Evolutionary conservation across 2,888 invertebrate genomes (phyloP).

Genomic region (Toxonevra muliebris): DNA sequence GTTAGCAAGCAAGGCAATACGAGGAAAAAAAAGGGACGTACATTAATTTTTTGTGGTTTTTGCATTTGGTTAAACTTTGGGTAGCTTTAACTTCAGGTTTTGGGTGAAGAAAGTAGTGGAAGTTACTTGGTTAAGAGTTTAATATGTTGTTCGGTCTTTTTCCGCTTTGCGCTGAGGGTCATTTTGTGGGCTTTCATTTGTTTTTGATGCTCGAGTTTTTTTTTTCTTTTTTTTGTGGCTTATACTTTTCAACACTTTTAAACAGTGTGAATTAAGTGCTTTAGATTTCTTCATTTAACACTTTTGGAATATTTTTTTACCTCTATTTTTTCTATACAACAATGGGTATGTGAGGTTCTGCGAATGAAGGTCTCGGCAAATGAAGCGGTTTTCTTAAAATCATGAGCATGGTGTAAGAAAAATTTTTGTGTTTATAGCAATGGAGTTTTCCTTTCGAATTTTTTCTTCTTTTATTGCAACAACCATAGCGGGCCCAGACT

Average conservation of each 20-base stretch:
- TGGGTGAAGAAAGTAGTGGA: no score
- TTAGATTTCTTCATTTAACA: constrained; percentile 35
- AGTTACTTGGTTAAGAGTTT: no score
- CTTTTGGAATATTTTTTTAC: neutral
- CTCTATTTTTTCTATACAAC: neutral
- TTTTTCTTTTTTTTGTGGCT: constrained; percentile 14
- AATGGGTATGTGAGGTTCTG: neutral
- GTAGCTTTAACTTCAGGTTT: constrained; percentile 33
- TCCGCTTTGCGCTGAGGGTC: constrained; percentile 13
- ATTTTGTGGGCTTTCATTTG: constrained; percentile 38
- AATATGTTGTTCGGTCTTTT: constrained; percentile 26
- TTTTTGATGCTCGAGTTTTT: constrained; percentile 31
- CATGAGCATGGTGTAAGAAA: neutral
- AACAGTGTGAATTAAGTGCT: constrained; percentile 57
- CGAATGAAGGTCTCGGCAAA: neutral
- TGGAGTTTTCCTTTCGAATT: no score
- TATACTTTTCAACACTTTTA: constrained; percentile 50
- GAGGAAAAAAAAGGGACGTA: constrained; percentile 22
- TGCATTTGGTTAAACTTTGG: constrained; percentile 57
- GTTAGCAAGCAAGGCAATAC: neutral
- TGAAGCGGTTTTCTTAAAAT: neutral
- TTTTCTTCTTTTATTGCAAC: no score
- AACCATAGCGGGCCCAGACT: no score
- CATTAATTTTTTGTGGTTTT: constrained; percentile 55
- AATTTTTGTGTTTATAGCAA: neutral